Percentiles rank a stretch among this genome's conserved stretches.
Conservation (phyloP, 2,797 vertebrate species). For the Paramormyrops hopkinsi region DNA sequence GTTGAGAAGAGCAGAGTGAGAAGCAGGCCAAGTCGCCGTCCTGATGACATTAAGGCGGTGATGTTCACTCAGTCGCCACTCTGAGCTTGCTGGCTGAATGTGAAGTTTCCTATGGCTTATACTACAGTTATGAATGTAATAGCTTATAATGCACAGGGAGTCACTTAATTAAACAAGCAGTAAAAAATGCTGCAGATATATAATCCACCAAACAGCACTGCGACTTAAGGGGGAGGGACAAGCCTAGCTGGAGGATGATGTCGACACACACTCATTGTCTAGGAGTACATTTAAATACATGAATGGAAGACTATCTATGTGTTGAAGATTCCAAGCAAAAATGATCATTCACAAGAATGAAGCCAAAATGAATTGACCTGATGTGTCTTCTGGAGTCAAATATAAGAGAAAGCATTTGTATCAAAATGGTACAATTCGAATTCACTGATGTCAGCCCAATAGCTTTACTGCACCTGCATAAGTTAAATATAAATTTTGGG, state of each 20-base stretch:
- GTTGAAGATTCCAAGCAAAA: neutral
- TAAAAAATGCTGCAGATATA: neutral
- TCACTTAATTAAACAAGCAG: neutral
- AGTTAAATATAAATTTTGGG: neutral
- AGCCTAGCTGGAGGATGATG: neutral
- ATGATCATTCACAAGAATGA: neutral
- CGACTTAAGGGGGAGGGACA: neutral
- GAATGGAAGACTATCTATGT: neutral
- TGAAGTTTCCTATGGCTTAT: neutral
- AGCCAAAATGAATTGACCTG: neutral
- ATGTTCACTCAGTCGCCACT: neutral
- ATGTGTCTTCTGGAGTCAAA: neutral
- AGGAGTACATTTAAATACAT: neutral
- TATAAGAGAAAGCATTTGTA: neutral
- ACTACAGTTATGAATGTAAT: neutral
- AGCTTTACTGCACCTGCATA: neutral
- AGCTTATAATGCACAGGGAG: neutral
- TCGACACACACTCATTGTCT: neutral
- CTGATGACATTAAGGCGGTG: neutral
- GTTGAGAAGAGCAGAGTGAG: neutral
- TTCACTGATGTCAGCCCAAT: neutral
- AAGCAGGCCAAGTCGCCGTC: neutral
- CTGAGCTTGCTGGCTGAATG: neutral
- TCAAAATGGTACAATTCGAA: neutral
- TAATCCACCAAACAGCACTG: neutral